Conservation (phyloP, 2,888 invertebrate genomes). For the Melinaea marsaeus region DNA sequence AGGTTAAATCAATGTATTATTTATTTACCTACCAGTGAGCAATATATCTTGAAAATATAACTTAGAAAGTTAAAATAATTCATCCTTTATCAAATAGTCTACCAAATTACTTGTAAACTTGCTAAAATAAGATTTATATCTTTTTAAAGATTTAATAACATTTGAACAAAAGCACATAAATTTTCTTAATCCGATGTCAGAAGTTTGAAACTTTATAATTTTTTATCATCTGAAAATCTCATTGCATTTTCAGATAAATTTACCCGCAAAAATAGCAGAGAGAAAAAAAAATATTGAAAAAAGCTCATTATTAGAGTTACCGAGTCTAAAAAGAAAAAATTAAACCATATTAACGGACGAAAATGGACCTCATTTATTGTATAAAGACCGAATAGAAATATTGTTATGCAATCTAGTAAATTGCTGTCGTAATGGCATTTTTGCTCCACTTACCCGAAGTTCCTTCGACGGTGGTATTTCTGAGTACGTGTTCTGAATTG, state of each 20-base stretch:
- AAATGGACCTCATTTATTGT: too few species aligned
- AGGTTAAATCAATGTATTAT: too few species aligned
- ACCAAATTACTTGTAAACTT: too few species aligned
- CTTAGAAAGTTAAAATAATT: too few species aligned
- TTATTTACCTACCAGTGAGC: too few species aligned
- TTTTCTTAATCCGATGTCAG: background rate
- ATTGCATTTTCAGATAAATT: background rate
- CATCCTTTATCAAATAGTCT: too few species aligned
- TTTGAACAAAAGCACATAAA: background rate
- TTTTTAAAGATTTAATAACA: background rate
- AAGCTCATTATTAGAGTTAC: background rate
- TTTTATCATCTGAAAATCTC: background rate
- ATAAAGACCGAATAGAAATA: too few species aligned
- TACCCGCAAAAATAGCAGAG: background rate
- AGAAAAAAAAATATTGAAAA: background rate
- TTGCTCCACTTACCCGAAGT: slow-evolving; percentile 49
- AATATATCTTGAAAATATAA: too few species aligned
- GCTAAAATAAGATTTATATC: background rate
- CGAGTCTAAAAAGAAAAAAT: background rate
- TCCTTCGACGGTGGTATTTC: slow-evolving; percentile 82
- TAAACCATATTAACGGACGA: too few species aligned
- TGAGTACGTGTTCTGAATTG: slow-evolving; percentile 63
- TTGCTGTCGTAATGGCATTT: background rate
- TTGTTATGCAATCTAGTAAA: too few species aligned
- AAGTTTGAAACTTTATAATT: background rate